These are phyloP conservation scores for Papilio machaon DNA, from an alignment of 1,140 invertebrate species.

Conservation along the genomic window DNA sequence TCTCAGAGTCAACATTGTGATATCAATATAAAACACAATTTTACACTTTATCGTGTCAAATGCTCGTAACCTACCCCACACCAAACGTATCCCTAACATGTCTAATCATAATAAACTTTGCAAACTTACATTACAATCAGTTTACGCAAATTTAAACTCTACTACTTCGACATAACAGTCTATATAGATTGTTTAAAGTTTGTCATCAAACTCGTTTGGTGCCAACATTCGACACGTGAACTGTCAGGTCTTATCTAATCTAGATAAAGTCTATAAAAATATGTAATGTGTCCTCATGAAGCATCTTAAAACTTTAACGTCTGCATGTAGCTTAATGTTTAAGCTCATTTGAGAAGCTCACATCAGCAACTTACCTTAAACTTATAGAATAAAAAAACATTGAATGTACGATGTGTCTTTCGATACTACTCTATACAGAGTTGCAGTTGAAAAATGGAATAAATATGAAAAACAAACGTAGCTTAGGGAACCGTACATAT, in stretches of 20 bases:
- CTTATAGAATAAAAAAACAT: background rate
- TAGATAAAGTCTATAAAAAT: constrained; percentile 24
- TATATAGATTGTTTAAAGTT: background rate
- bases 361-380: background rate
- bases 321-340: background rate
- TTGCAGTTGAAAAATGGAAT: no score
- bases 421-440: no score
- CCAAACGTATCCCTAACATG: constrained; percentile 22
- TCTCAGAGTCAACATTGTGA: constrained; percentile 1
- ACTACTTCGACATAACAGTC: background rate
- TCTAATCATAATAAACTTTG: constrained; percentile 28
- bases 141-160: background rate
- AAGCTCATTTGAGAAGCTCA: background rate
- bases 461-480: no score
- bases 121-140: background rate
- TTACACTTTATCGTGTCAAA: constrained; percentile 27
- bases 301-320: background rate
- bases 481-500: no score
- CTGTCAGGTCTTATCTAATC: constrained; percentile 29
- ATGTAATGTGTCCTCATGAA: constrained; percentile 13
- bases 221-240: constrained; percentile 22
- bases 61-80: constrained; percentile 31
- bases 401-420: no score
- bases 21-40: constrained; percentile 22
- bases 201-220: constrained; percentile 11